These are phyloP conservation scores for Pseudobourletiella spinata DNA, from an alignment of 1,140 invertebrate genomes.

Conservation along the genomic window DNA sequence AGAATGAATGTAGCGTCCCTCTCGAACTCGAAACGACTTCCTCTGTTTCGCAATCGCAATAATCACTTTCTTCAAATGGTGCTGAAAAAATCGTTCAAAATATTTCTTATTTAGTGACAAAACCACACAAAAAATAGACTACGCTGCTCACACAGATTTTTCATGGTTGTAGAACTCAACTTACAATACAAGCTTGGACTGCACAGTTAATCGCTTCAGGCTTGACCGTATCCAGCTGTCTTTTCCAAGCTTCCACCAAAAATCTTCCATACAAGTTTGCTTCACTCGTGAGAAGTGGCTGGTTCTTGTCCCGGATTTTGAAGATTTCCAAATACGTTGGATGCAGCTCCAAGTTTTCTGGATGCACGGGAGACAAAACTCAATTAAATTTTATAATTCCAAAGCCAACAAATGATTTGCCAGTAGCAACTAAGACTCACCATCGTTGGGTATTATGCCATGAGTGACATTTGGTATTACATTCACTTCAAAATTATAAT, in stretches of 20 bases:
- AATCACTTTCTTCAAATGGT: constrained; percentile 10
- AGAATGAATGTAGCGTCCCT: not conserved
- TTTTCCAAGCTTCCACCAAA: constrained; percentile 12
- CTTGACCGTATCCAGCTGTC: not conserved
- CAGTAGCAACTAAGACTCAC: not conserved
- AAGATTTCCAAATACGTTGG: not conserved
- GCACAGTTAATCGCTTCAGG: not conserved
- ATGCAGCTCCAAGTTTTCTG: too few species aligned
- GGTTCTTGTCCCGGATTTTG: not conserved
- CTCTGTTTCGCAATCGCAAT: constrained; percentile 1
- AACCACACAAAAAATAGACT: not conserved
- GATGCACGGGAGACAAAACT: too few species aligned
- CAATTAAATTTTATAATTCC: too few species aligned
- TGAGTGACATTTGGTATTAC: constrained; percentile 12
- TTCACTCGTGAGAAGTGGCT: not conserved
- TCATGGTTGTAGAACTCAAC: not conserved
- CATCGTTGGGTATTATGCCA: not conserved
- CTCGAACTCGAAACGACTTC: constrained; percentile 3
- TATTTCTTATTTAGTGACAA: too few species aligned
- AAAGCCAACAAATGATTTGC: too few species aligned
- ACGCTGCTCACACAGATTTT: not conserved
- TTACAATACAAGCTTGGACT: not conserved
- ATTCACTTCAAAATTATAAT: not conserved
- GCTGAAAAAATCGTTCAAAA: too few species aligned
- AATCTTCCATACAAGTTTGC: constrained; percentile 7